Conservation (phyloP, 2,113 vertebrate species). For the Hemicordylus capensis region DNA sequence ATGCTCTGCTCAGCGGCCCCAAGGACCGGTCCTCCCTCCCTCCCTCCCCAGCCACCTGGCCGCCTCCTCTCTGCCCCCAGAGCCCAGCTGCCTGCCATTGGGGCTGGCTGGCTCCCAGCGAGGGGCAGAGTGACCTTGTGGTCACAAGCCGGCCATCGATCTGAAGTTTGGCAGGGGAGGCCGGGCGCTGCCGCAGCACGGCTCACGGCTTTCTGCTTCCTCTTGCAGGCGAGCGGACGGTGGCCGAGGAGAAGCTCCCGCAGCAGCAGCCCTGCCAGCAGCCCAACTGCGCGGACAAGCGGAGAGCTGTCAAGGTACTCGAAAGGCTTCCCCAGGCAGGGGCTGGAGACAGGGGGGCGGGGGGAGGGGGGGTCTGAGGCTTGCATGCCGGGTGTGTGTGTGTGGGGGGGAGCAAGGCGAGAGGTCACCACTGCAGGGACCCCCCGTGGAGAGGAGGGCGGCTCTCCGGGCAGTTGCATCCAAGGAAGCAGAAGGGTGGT, state of each 20-base stretch:
- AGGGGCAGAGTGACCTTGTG: background rate
- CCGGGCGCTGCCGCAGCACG: background rate
- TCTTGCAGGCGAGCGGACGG: slow-evolving; percentile 81
- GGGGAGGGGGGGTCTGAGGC: background rate
- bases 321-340: no score
- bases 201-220: slow-evolving; percentile 33
- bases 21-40: no score
- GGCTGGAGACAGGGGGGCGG: background rate
- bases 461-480: no score
- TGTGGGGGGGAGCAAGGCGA: no score
- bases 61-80: no score
- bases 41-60: no score
- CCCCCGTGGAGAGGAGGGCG: background rate
- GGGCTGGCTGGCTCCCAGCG: background rate
- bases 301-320: slow-evolving; percentile 86
- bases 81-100: no score
- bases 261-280: slow-evolving; percentile 89
- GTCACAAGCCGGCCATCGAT: no score
- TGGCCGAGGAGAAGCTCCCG: slow-evolving; percentile 81
- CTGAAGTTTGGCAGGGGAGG: background rate
- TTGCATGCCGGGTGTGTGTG: background rate
- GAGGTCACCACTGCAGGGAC: no score
- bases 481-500: background rate
- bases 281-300: slow-evolving; percentile 80
- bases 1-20: no score